Conservation (phyloP, 2,797 vertebrate genomes). For the Pseudomugil tenellus region DNA sequence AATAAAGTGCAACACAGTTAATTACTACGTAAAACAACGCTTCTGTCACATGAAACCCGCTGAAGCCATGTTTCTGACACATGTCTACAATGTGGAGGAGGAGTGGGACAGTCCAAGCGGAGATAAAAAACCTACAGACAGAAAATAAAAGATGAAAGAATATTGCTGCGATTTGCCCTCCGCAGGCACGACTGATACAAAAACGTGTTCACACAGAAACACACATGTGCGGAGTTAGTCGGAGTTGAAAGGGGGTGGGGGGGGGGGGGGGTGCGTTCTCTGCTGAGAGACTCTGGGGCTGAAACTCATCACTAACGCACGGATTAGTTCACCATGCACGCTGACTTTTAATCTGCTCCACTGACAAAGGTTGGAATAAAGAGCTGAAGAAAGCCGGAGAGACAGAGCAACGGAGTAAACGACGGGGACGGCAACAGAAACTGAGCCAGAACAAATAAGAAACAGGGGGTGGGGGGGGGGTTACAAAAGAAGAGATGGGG, state of each 20-base stretch:
- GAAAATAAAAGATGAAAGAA: constrained; percentile 32
- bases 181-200: constrained; percentile 26
- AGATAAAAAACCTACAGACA: constrained; percentile 7
- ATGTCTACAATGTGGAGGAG: constrained; percentile 31
- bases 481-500: neutral
- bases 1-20: constrained; percentile 40
- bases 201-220: constrained; percentile 42
- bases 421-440: constrained; percentile 14
- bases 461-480: neutral
- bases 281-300: constrained; percentile 63
- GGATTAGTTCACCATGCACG: constrained; percentile 83
- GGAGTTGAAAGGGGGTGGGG: constrained; percentile 19
- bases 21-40: constrained; percentile 31
- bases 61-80: constrained; percentile 23
- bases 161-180: constrained; percentile 29
- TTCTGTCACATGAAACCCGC: constrained; percentile 27
- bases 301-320: constrained; percentile 76
- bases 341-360: constrained; percentile 80
- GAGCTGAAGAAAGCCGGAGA: constrained; percentile 33
- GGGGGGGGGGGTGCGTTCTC: constrained; percentile 42
- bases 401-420: constrained; percentile 31
- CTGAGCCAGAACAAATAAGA: neutral
- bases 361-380: constrained; percentile 60
- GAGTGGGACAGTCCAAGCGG: constrained; percentile 6
- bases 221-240: constrained; percentile 45